Evolutionary conservation across 2,113 vertebrate species (phyloP), one percentile per base, ranked within the genome.

Genomic region (Typhlomys cinereus): DNA sequence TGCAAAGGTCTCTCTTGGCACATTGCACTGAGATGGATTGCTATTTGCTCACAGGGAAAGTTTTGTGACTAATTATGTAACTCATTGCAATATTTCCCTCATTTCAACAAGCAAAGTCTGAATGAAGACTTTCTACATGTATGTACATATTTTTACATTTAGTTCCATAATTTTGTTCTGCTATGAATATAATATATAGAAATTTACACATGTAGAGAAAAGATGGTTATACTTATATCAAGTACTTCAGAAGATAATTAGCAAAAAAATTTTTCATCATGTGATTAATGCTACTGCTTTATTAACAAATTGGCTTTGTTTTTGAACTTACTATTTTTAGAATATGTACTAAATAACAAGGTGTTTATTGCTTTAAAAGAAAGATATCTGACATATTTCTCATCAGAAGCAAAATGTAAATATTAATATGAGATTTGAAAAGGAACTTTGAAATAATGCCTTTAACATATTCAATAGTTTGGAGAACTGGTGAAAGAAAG

Each of bases 31-130:
- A 96, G 95, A 96, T 80, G 86, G 88, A 97, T 96, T 57, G 52
- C 84, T 94, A 92, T 97, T 95, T 96, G 17, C 82, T 97, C 44
- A 91, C 11, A 92, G 80, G 44, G 78, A 96, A 97, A 96, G 78
- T 82, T 96, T 96, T 95, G 25, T 78, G 90, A 96, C 89, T 95
- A 88, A 93, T 94, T 96, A 89, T 50, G 67, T 73, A 95, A 92
- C 78, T 89, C 2, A 41, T 92, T 93, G 90, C 34, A 96, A 84
- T 80, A 85, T 85, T 96, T 95, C 93, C 41, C 1, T 85, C 76
- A 92, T 88, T 89, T 61, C 34, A 85, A 31, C 3, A 85, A 70
- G n/a, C 74, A 69, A 3, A 96, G 11, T 82, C 87, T 34, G 9
- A 4, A 69, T 94, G 31, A 0, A 20, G 57, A 57, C 41, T 87